Evolutionary conservation across 1,140 invertebrate genomes (phyloP).

Genomic region (Lanistes nyassanus): DNA sequence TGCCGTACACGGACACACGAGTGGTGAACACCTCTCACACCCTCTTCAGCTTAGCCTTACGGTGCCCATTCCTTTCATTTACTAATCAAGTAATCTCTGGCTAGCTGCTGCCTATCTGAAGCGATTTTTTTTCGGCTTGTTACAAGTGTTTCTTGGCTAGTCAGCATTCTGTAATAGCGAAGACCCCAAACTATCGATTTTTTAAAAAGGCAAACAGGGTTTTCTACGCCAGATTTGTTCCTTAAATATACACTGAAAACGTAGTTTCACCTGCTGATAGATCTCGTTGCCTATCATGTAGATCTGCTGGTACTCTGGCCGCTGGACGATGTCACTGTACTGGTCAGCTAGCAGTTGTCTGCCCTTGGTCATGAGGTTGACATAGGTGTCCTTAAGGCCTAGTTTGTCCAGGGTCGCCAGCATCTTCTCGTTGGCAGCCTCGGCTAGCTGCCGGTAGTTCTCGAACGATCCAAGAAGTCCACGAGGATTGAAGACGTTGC

Average conservation of each 20-base stretch:
- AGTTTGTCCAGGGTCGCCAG: conserved; percentile 18
- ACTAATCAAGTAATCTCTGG: not conserved
- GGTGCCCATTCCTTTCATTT: not conserved
- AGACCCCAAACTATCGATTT: no score
- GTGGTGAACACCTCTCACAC: not conserved
- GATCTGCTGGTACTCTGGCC: conserved; percentile 37
- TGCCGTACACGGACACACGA: conserved; percentile 11
- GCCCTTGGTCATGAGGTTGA: conserved; percentile 16
- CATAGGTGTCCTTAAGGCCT: conserved; percentile 21
- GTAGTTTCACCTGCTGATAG: conserved; percentile 42
- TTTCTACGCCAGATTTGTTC: no score
- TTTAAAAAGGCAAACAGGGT: no score
- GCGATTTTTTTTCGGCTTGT: not conserved
- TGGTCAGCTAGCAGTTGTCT: conserved; percentile 34
- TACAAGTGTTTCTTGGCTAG: not conserved
- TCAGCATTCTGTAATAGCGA: no score
- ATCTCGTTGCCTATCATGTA: conserved; percentile 33
- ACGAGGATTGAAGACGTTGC: not conserved
- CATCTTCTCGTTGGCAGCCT: conserved; percentile 21
- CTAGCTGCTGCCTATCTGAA: not conserved
- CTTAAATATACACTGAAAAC: no score
- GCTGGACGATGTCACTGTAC: conserved; percentile 36
- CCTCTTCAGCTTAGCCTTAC: not conserved
- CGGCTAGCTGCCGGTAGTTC: conserved; percentile 6
- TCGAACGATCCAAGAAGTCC: not conserved